Base-by-base conservation (phyloP, 2,113 vertebrate genomes). In the Xyrauchen texanus region DNA sequence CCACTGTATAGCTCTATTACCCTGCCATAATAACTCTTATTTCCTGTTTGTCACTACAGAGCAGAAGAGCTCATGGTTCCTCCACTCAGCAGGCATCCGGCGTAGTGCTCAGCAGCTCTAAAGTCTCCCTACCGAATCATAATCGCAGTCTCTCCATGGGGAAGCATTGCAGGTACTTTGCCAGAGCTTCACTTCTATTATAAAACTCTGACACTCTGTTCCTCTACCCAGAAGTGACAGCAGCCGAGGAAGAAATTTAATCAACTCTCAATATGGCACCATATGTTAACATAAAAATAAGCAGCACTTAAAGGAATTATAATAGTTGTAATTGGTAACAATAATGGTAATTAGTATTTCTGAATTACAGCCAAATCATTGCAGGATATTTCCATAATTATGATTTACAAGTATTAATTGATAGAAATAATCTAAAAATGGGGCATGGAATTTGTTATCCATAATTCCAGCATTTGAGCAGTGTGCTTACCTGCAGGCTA, bases 111-210 rank as follows among this genome's bases (percentile, higher is more conserved):
- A 85, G 76, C 69, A 60, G 87, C 70, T 82, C 88, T n/a, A 45
- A 76, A 66, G 83, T 44, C 34, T 76, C 87, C 49, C 81, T 89
- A 42, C 86, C 89, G 45, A 57, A 87, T 66, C 88, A 90, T 81
- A 85, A 83, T 88, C 90, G 87, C 87, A 86, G 81, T 2, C 86
- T 88, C 78, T 86, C 90, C 21, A 88, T 87, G 83, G 90, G 86
- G 73, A 93, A 92, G 87, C 89, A 86, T 87, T 90, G 90, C 90
- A 93, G 92, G 91, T 92, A 85, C 55, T 57, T 55, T 83, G 73
- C 65, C 75, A 60, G 51, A 66, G 62, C 68, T 52, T 70, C 66
- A 61, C 69, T 76, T 68, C 85, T 60, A 83, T 85, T 85, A 49
- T 77, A 69, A 58, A 42, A 74, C 79, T 71, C 79, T 70, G 49